These are phyloP conservation scores for Dendronephthya gigantea DNA, from an alignment of 64 coral and sea anemone species.

Conservation along the genomic window DNA sequence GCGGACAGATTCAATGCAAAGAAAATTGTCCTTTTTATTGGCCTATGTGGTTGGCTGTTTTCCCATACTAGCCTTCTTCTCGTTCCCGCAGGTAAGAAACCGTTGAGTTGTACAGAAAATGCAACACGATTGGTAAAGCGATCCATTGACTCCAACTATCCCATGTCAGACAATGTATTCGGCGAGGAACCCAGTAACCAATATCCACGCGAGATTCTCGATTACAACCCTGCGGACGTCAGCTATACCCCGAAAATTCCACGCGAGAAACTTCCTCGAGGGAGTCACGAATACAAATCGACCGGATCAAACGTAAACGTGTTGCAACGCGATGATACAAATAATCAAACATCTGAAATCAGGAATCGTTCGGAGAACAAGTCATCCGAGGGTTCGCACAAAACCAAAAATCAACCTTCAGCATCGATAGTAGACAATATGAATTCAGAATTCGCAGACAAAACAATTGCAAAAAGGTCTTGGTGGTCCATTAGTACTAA, in stretches of 20 bases:
- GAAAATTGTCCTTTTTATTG: conserved; percentile 70
- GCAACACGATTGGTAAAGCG: background rate
- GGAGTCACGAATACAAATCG: background rate
- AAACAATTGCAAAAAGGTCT: background rate
- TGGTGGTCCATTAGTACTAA: background rate
- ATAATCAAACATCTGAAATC: background rate
- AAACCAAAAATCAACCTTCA: background rate
- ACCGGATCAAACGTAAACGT: background rate
- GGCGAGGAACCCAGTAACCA: background rate
- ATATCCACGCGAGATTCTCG: background rate
- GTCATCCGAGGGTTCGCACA: background rate
- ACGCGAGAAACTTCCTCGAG: background rate
- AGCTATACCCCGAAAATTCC: background rate
- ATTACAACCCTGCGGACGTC: background rate
- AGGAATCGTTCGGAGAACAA: background rate
- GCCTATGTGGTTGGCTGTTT: conserved; percentile 67
- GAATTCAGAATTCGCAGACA: background rate
- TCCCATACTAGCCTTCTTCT: conserved; percentile 54
- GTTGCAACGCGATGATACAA: background rate
- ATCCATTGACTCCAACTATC: background rate
- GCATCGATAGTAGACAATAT: background rate
- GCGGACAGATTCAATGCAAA: conserved; percentile 64
- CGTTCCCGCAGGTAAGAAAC: conserved; percentile 40
- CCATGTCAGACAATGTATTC: background rate
- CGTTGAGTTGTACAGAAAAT: background rate